A percentile compares a stretch with the other conserved stretches of the same genome.
These are phyloP conservation scores for Sardinella longiceps DNA, from an alignment of 2,797 vertebrate genomes.

Conservation along the genomic window DNA sequence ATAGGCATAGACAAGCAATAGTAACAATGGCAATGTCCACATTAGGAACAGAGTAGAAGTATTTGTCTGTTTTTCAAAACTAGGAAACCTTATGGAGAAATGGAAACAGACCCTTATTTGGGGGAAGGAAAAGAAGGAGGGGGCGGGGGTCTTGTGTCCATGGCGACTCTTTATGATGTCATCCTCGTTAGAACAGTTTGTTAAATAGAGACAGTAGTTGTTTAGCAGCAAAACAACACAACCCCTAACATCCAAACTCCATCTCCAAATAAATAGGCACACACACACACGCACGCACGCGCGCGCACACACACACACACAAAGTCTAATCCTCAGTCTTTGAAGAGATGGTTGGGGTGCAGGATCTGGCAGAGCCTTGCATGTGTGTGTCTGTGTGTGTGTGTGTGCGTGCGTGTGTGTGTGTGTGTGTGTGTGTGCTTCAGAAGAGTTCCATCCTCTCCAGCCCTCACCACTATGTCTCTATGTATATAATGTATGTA, in stretches of 20 bases:
- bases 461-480: neutral
- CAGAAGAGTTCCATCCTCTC: conserved; percentile 33
- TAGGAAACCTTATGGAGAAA: neutral
- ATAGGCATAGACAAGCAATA: conserved; percentile 59
- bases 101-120: neutral
- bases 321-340: conserved; percentile 46
- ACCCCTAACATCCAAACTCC: conserved; percentile 55
- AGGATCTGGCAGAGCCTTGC: conserved; percentile 58
- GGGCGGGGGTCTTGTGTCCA: conserved; percentile 63
- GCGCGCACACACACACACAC: conserved; percentile 57
- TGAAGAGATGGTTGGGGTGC: conserved; percentile 41
- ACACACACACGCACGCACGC: conserved; percentile 28
- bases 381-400: conserved; percentile 25
- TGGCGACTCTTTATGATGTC: conserved; percentile 82
- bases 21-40: conserved; percentile 57
- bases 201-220: conserved; percentile 99
- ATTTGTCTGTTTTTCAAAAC: conserved; percentile 27
- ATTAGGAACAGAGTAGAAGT: conserved; percentile 60
- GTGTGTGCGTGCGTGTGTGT: conserved; percentile 39
- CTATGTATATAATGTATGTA: too few relatives aligned
- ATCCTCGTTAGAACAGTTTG: conserved; percentile 85
- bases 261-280: conserved; percentile 90
- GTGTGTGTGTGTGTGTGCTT: conserved; percentile 44
- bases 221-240: conserved; percentile 95
- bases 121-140: too few relatives aligned